A percentile compares a stretch with the other conserved stretches of the same genome.
These are phyloP conservation scores for Hippocampus zosterae DNA, from an alignment of 2,113 vertebrate species.

Conservation along the genomic window DNA sequence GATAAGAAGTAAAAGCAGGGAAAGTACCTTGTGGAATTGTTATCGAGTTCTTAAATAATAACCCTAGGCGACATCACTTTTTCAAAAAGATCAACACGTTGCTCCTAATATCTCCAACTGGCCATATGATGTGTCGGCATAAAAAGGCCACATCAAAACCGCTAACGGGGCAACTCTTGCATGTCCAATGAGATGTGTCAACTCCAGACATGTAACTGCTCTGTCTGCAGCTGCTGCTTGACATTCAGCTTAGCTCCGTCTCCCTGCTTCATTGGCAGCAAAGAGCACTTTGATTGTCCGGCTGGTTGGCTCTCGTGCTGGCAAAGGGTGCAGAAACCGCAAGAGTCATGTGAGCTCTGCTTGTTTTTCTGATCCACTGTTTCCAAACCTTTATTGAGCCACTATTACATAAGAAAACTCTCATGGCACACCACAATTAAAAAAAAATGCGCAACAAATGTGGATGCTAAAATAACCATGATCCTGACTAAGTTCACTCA, in stretches of 20 bases:
- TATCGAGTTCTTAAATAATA: conserved; percentile 2
- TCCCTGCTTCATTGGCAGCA: conserved; percentile 64
- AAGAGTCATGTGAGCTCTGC: conserved; percentile 13
- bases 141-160: conserved; percentile 5
- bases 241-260: conserved; percentile 63
- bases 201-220: conserved; percentile 37
- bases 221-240: conserved; percentile 63
- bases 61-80: conserved; percentile 3
- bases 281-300: conserved; percentile 69
- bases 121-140: neutral
- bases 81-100: conserved; percentile 3
- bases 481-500: neutral
- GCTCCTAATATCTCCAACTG: neutral
- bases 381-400: neutral
- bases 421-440: neutral
- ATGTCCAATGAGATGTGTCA: conserved; percentile 8
- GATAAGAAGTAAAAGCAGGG: conserved; percentile 29
- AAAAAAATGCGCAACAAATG: neutral
- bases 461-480: neutral
- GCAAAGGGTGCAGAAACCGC: conserved; percentile 55
- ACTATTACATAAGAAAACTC: neutral
- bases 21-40: neutral
- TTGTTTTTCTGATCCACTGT: neutral
- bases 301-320: conserved; percentile 44
- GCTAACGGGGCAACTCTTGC: conserved; percentile 14